Base-by-base conservation (phyloP, 2,797 vertebrate genomes). In the Sitta carolinensis region DNA sequence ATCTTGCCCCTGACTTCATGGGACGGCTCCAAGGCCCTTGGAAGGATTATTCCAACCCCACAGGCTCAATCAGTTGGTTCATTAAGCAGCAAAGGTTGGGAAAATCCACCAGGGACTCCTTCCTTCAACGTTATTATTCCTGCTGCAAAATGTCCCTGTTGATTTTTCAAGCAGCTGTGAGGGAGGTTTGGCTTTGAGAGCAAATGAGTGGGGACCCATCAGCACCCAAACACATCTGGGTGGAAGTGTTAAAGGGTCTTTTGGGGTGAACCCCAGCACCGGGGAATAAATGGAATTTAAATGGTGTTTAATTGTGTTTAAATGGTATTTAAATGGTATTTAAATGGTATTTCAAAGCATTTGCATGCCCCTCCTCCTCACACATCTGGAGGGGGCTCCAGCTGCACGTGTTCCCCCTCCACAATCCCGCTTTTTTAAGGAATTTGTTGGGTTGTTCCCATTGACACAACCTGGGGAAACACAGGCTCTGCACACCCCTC, bases 1-100 rank as follows among this genome's bases (percentile, higher is more conserved):
- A 82, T 12, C 78, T 42, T 58, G 72, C 66, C 82, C 36, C 51
- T 69, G 55, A 38, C 73, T 79, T 76, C 72, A 66, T n/a, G 66
- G 85, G 84, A 66, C 64, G 13, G 55, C 93, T 81, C 79, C 16
- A 26, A 77, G 6, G 7, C 29, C 92, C 94, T 92, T 90, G 87
- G 74, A 57, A 97, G 89, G 95, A 82, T 96, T 94, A 91, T 93
- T 96, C 82, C 95, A 90, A 48, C 76, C 47, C 84, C 57, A 32
- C 26, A 25, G 62, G 73, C 87, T 94, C 84, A 67, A 93, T 68
- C 70, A 79, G 84, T 74, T 30, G 92, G 87, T 92, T 96, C 95
- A 93, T 96, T 95, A 95, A 92, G 81, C 93, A 91, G 92, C 40
- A 86, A 68, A 94, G 40, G 69, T 11, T 43, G 75, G 79, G 87